Evolutionary conservation across 2,113 vertebrate species (phyloP).

Genomic region (Gasterosteus aculeatus): DNA sequence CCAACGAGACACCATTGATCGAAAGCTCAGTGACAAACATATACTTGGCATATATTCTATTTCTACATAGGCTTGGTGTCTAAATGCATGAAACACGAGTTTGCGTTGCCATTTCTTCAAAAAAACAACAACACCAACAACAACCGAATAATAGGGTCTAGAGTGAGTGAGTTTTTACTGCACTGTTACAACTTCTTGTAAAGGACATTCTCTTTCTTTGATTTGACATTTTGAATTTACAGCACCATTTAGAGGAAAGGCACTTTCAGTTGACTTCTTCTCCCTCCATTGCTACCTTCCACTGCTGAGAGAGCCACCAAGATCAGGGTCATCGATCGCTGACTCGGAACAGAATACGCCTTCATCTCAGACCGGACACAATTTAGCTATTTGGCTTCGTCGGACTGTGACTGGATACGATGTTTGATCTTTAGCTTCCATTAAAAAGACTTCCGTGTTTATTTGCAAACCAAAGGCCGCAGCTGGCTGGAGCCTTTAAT

Average conservation of each 20-base stretch:
- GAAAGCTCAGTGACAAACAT: slow-evolving; percentile 81
- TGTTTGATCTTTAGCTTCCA: slow-evolving; percentile 19
- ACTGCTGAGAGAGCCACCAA: slow-evolving; percentile 50
- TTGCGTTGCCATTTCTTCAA: slow-evolving; percentile 44
- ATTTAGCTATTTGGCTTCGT: slow-evolving; percentile 38
- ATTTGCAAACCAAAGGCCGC: slow-evolving; percentile 14
- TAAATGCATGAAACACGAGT: slow-evolving; percentile 59
- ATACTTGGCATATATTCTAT: slow-evolving; percentile 83
- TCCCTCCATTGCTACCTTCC: slow-evolving; percentile 58
- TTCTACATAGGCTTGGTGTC: slow-evolving; percentile 57
- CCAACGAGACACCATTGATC: slow-evolving; percentile 80
- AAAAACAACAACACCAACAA: slow-evolving; percentile 25
- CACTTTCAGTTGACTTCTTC: slow-evolving; percentile 92
- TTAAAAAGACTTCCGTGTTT: neutral
- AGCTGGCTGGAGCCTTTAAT: slow-evolving; percentile 27
- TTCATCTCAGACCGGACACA: slow-evolving; percentile 12
- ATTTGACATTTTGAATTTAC: slow-evolving; percentile 76
- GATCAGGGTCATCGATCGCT: slow-evolving; percentile 31
- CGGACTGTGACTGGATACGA: neutral
- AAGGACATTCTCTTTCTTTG: slow-evolving; percentile 81
- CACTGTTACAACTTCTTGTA: slow-evolving; percentile 69
- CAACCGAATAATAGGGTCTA: neutral
- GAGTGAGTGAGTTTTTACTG: slow-evolving; percentile 67
- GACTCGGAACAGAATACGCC: slow-evolving; percentile 28
- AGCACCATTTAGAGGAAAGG: slow-evolving; percentile 98